Conservation (phyloP, 2,113 vertebrate genomes). For the Formicarius rufipectus region DNA sequence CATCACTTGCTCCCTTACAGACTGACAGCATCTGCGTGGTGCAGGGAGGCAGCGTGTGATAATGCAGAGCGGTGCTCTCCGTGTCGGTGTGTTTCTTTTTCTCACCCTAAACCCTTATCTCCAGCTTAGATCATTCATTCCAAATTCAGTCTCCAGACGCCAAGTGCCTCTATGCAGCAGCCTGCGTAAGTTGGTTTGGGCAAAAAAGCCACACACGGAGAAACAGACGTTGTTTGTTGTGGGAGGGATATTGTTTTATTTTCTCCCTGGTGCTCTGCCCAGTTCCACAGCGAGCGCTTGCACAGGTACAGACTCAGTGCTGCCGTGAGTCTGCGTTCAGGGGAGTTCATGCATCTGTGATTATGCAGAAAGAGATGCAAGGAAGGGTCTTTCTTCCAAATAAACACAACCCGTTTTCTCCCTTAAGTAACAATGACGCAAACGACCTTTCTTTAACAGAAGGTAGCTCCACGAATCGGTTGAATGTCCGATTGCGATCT, state of each 20-base stretch:
- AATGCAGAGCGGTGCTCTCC: neutral
- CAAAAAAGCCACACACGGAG: accelerated
- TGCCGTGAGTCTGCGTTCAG: neutral
- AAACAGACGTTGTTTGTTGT: neutral
- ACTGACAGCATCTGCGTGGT: neutral
- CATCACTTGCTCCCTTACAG: neutral
- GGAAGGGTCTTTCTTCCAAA: slow-evolving; percentile 45
- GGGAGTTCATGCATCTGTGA: neutral
- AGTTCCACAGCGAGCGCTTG: neutral
- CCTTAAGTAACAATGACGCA: slow-evolving; percentile 73
- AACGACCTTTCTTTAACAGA: slow-evolving; percentile 93
- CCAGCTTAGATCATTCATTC: neutral
- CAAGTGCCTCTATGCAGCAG: neutral
- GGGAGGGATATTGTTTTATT: neutral
- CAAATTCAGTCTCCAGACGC: neutral
- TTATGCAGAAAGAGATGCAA: slow-evolving; percentile 23
- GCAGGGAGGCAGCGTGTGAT: neutral
- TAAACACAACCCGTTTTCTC: slow-evolving; percentile 45
- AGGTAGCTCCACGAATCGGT: slow-evolving; percentile 85
- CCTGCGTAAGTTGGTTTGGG: neutral
- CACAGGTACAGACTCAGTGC: slow-evolving; percentile 42
- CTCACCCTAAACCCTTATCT: neutral
- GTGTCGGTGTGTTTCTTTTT: neutral
- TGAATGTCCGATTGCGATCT: slow-evolving; percentile 95
- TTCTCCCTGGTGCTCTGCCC: neutral